Percentiles rank a stretch among this genome's conserved stretches.
Evolutionary conservation across 1,140 invertebrate genomes (phyloP).

Genomic region (Drosophila serrata): DNA sequence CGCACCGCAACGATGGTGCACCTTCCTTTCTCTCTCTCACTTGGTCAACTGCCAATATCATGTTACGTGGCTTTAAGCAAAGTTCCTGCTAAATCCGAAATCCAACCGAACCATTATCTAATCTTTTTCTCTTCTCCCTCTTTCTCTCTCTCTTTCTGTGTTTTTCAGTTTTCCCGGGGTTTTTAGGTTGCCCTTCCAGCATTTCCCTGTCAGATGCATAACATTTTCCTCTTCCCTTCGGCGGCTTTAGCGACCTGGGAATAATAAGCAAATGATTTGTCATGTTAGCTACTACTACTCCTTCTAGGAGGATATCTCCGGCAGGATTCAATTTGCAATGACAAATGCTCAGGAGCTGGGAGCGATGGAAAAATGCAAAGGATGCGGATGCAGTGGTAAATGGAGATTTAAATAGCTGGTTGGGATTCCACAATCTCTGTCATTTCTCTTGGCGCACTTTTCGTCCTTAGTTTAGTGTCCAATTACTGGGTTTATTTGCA

Average conservation of each 20-base stretch:
- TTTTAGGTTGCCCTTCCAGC: not conserved
- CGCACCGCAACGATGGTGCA: constrained; percentile 1
- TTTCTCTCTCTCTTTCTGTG: not conserved
- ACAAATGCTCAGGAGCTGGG: constrained; percentile 32
- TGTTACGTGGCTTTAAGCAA: constrained; percentile 59
- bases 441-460: not conserved
- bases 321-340: constrained; percentile 43
- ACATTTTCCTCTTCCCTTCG: constrained; percentile 6
- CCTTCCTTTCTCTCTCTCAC: constrained; percentile 3
- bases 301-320: constrained; percentile 5
- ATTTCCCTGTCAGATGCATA: constrained; percentile 44
- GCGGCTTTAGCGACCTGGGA: constrained; percentile 27
- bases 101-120: constrained; percentile 48
- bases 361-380: constrained; percentile 25
- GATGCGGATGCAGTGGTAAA: constrained; percentile 30
- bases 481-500: constrained; percentile 38
- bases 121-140: constrained; percentile 16
- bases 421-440: constrained; percentile 32
- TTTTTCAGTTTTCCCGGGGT: not conserved
- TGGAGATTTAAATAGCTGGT: constrained; percentile 52
- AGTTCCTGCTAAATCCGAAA: constrained; percentile 43
- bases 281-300: constrained; percentile 49
- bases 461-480: constrained; percentile 5
- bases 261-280: constrained; percentile 80
- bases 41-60: constrained; percentile 71